phyloP scores from a whole-genome alignment of 2,113 vertebrate species.

The Gymnobelideus leadbeateri region DNA sequence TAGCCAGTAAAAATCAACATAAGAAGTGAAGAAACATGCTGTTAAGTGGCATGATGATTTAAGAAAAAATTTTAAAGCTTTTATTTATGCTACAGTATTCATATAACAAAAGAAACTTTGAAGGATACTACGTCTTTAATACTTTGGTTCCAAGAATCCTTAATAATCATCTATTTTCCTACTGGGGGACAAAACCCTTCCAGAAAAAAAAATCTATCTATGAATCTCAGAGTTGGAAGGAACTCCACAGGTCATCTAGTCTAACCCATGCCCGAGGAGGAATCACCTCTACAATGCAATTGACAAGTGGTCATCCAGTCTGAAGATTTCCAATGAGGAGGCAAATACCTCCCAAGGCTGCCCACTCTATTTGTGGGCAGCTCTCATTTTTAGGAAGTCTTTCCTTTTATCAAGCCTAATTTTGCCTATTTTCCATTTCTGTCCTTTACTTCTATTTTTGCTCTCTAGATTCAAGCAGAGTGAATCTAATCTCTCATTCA shows the following conservation, averaged over 20 bases:
- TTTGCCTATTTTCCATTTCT: not conserved
- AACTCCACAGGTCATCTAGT: not conserved
- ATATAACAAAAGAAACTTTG: constrained; percentile 8
- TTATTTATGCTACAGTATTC: constrained; percentile 4
- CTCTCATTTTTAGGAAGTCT: not conserved
- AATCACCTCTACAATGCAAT: not conserved
- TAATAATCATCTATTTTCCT: not conserved
- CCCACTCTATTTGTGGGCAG: not conserved
- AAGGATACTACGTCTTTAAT: constrained; percentile 12
- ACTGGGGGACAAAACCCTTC: constrained; percentile 6
- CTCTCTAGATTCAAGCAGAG: not conserved
- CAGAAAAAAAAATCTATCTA: not conserved
- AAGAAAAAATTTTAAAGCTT: not conserved
- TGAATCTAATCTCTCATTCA: not conserved
- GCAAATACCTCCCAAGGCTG: not conserved
- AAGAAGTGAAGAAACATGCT: constrained; percentile 18
- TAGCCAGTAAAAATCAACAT: not conserved
- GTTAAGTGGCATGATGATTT: not conserved
- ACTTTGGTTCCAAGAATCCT: not conserved
- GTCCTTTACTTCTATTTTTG: not conserved
- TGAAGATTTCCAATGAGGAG: not conserved
- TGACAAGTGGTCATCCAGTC: not conserved
- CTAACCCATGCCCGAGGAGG: not conserved
- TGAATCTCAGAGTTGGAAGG: not conserved
- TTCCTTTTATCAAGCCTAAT: not conserved